A percentile compares a stretch with the other conserved stretches of the same genome.
Evolutionary conservation across 2,797 vertebrate species (phyloP).

Genomic region (Amazona ochrocephala): DNA sequence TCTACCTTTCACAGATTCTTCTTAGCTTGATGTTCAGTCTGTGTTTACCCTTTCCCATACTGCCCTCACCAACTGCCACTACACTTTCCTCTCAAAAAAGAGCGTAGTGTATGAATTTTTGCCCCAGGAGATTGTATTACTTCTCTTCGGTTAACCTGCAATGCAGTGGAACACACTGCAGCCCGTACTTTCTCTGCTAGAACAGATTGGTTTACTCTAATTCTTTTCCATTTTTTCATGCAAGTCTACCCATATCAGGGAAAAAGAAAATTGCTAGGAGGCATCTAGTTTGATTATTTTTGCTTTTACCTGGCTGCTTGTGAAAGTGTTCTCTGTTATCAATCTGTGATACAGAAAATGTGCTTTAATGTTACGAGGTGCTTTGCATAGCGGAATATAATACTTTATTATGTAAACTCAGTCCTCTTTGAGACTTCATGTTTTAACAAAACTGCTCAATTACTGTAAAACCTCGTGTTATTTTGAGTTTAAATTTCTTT

Average conservation of each 20-base stretch:
- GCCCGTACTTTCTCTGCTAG: background rate
- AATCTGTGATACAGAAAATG: background rate
- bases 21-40: background rate
- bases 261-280: conserved; percentile 12
- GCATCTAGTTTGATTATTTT: background rate
- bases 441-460: background rate
- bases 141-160: background rate
- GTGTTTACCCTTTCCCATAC: background rate
- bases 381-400: background rate
- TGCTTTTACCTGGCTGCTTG: background rate
- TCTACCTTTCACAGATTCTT: background rate
- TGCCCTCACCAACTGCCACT: background rate
- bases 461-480: background rate
- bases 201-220: background rate
- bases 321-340: background rate
- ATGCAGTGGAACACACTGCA: background rate
- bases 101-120: background rate
- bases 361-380: background rate
- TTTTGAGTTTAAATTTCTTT: background rate
- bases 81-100: background rate
- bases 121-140: background rate
- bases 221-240: conserved; percentile 1
- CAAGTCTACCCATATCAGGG: background rate
- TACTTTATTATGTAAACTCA: background rate
- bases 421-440: background rate